A percentile compares a stretch with the other conserved stretches of the same genome.
Conservation (phyloP, 2,888 invertebrate genomes). For the Ochlodes sylvanus region DNA sequence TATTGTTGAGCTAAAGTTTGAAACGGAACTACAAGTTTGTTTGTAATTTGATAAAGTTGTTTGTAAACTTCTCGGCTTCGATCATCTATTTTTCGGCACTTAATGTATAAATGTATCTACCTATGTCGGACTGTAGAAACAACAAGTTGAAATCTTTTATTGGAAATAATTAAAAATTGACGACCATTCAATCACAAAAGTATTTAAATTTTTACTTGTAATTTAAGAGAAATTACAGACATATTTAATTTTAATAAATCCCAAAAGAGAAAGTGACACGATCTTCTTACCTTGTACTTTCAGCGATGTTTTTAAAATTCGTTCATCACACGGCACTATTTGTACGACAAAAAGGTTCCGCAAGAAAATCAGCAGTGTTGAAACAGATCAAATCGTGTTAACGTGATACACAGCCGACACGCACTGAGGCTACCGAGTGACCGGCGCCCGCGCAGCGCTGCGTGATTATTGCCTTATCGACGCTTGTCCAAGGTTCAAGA, state of each 20-base stretch:
- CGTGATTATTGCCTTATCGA: constrained; percentile 61
- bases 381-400: constrained; percentile 15
- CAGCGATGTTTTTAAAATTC: background rate
- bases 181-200: too few relatives aligned
- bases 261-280: background rate
- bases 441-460: constrained; percentile 25
- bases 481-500: constrained; percentile 69
- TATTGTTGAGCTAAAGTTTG: background rate
- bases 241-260: too few relatives aligned
- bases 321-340: constrained; percentile 10
- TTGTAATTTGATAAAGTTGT: constrained; percentile 5
- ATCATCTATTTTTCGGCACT: background rate
- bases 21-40: constrained; percentile 6
- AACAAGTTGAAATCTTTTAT: background rate
- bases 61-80: background rate
- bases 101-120: background rate
- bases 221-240: too few relatives aligned
- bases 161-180: background rate
- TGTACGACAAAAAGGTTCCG: too few relatives aligned
- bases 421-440: too few relatives aligned
- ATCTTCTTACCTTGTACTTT: background rate
- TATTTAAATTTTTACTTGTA: too few relatives aligned
- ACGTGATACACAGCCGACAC: constrained; percentile 25
- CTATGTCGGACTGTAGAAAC: background rate
- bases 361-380: too few relatives aligned